phyloP scores from a whole-genome alignment of 2,113 vertebrate genomes.

The Crotalus helleri region DNA sequence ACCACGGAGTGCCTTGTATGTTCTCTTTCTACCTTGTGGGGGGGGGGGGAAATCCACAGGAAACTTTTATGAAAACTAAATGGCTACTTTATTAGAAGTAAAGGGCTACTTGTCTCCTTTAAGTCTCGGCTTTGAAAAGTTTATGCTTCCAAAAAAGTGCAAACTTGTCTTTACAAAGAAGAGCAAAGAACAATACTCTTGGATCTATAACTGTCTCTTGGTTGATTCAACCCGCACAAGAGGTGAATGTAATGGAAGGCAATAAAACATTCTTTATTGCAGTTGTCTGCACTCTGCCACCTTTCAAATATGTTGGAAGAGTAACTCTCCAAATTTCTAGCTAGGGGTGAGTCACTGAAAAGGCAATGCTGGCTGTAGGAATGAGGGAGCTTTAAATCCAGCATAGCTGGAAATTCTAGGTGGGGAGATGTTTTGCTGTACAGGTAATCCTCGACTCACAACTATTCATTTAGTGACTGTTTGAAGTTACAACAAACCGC shows the following conservation, averaged over 20 bases:
- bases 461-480: background rate
- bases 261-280: background rate
- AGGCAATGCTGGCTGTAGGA: background rate
- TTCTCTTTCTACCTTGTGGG: conserved; percentile 54
- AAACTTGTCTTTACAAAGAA: conserved; percentile 12
- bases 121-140: conserved; percentile 29
- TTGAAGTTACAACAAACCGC: background rate
- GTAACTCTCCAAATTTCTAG: background rate
- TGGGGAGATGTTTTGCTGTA: background rate
- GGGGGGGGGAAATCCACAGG: conserved; percentile 22
- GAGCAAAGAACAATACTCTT: background rate
- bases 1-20: conserved; percentile 34
- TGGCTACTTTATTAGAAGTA: conserved; percentile 47
- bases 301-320: background rate
- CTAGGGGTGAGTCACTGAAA: background rate
- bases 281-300: background rate
- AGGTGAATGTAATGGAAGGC: background rate
- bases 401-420: background rate
- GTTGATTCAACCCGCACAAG: background rate
- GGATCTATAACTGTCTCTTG: background rate
- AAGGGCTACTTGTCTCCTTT: conserved; percentile 48
- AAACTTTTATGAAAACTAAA: background rate
- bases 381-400: background rate
- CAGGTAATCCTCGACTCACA: background rate
- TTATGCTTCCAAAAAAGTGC: background rate